Percentiles rank a stretch among this genome's conserved stretches.
These are phyloP conservation scores for Scrobipalpa atriplicella DNA, from an alignment of 2,888 invertebrate genomes.

Conservation along the genomic window DNA sequence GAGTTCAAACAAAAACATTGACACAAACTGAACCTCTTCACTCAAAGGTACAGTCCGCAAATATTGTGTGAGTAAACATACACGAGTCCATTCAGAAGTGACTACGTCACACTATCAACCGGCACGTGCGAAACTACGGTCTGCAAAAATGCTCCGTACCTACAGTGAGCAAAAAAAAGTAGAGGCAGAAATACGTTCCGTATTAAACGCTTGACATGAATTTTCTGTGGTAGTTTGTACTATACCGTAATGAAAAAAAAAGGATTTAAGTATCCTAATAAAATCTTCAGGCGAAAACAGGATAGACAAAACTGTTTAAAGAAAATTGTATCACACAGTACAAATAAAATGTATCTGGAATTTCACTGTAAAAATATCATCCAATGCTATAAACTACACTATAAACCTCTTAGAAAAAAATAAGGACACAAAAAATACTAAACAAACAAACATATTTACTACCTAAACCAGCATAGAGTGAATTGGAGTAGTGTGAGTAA, in stretches of 20 bases:
- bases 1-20: not conserved
- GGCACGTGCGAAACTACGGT: constrained; percentile 11
- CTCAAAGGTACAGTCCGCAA: constrained; percentile 8
- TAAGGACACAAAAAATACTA: too few species aligned
- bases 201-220: not conserved
- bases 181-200: not conserved
- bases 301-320: too few species aligned
- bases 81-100: constrained; percentile 1
- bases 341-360: too few species aligned
- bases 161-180: not conserved
- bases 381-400: too few species aligned
- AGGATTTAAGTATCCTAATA: too few species aligned
- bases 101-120: not conserved
- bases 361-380: too few species aligned
- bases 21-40: constrained; percentile 11
- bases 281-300: too few species aligned
- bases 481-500: not conserved
- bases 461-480: constrained; percentile 6
- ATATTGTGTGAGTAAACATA: constrained; percentile 10
- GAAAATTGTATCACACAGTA: too few species aligned
- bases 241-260: too few species aligned
- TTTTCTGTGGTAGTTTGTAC: not conserved
- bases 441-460: too few species aligned
- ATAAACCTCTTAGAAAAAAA: too few species aligned
- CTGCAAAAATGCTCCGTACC: not conserved